These are phyloP conservation scores for Pelecanus crispus DNA, from an alignment of 2,113 vertebrate species.

Conservation along the genomic window DNA sequence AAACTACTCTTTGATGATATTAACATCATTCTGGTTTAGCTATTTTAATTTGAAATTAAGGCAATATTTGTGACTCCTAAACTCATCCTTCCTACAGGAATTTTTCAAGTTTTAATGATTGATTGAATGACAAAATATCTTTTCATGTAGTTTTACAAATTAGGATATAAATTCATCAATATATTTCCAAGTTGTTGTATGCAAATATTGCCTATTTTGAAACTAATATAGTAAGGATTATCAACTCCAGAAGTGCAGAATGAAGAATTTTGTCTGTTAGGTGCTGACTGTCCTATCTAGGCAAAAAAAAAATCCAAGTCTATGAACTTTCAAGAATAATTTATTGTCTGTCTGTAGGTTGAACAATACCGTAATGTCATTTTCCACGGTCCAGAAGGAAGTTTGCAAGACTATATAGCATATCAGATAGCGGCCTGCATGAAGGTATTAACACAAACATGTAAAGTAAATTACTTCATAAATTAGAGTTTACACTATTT, in stretches of 20 bases:
- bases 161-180: neutral
- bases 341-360: conserved; percentile 72
- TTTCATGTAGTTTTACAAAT: neutral
- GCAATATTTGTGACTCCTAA: neutral
- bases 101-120: neutral
- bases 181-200: neutral
- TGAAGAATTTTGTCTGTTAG: neutral
- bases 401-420: conserved; percentile 88
- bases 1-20: neutral
- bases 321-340: neutral
- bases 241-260: neutral
- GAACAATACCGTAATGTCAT: conserved; percentile 92
- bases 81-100: neutral
- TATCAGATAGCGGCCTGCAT: conserved; percentile 84
- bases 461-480: neutral
- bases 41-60: neutral
- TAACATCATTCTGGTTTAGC: neutral
- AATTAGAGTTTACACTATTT: neutral
- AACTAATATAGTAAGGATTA: neutral
- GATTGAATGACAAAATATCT: neutral
- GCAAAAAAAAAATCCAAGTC: neutral
- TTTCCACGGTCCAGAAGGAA: conserved; percentile 93
- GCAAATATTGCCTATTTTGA: neutral
- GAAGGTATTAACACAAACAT: conserved; percentile 73
- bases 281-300: neutral